A percentile compares a stretch with the other conserved stretches of the same genome.
Evolutionary conservation across 1,140 invertebrate genomes (phyloP).

Genomic region (Panagrolaimus sp.): DNA sequence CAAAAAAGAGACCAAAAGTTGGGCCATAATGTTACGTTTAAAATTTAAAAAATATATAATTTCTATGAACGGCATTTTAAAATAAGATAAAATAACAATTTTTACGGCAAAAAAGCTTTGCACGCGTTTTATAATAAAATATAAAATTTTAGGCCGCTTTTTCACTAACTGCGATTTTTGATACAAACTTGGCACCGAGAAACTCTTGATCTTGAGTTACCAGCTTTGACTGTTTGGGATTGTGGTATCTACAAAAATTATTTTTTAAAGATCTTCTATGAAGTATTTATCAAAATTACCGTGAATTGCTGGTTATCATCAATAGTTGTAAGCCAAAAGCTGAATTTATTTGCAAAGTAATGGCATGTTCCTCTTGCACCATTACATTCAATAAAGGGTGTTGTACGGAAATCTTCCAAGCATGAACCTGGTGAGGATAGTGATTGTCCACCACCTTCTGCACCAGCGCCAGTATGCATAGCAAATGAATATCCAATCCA

Average conservation of each 20-base stretch:
- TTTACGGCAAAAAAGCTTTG: background rate
- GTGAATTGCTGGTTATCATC: constrained; percentile 71
- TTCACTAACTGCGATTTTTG: constrained; percentile 50
- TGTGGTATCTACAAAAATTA: constrained; percentile 72
- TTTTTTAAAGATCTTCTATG: background rate
- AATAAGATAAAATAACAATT: constrained; percentile 32
- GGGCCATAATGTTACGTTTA: background rate
- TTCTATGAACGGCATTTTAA: background rate
- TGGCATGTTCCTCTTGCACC: constrained; percentile 84
- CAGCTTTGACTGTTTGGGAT: constrained; percentile 84
- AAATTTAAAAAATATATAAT: constrained; percentile 5
- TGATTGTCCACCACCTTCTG: constrained; percentile 87
- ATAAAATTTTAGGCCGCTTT: background rate
- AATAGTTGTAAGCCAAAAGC: constrained; percentile 95
- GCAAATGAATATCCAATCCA: constrained; percentile 59
- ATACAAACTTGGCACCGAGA: constrained; percentile 93
- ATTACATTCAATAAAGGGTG: constrained; percentile 91
- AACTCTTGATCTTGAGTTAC: constrained; percentile 73
- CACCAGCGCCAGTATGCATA: constrained; percentile 85
- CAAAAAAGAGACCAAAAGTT: background rate
- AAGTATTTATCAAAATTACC: constrained; percentile 29
- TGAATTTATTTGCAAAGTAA: constrained; percentile 92
- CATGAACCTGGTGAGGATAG: constrained; percentile 79
- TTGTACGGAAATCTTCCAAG: constrained; percentile 87
- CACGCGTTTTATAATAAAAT: background rate